Evolutionary conservation across 2,797 vertebrate genomes (phyloP).

Genomic region (Sebastes itinus): DNA sequence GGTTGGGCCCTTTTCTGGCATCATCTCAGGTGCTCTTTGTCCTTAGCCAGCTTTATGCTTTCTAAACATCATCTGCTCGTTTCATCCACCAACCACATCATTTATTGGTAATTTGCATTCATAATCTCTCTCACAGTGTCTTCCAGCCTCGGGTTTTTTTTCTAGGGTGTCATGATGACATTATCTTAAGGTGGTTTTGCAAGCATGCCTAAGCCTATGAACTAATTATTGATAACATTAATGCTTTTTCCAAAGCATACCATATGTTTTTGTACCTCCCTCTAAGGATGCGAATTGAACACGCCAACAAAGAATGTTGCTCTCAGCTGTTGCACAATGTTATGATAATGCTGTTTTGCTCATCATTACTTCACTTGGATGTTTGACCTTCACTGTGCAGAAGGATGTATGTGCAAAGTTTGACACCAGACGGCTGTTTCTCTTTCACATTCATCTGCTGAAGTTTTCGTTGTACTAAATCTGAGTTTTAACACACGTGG

Average conservation of each 20-base stretch:
- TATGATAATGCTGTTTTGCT: background rate
- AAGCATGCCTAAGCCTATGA: background rate
- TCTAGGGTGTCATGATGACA: background rate
- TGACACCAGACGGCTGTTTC: background rate
- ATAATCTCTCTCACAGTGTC: background rate
- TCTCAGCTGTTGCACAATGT: background rate
- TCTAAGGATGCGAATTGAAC: background rate
- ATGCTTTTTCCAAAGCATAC: background rate
- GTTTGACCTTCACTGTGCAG: background rate
- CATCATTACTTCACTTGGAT: background rate
- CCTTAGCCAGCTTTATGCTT: background rate
- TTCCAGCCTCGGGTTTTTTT: constrained; percentile 1
- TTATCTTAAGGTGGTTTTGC: constrained; percentile 8
- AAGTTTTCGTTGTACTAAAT: background rate
- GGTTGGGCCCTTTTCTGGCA: background rate
- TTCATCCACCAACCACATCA: background rate
- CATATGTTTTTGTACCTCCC: background rate
- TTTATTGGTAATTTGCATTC: constrained; percentile 25
- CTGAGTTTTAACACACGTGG: background rate
- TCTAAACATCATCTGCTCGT: constrained; percentile 1
- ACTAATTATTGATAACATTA: background rate
- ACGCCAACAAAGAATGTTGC: background rate
- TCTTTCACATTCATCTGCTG: background rate
- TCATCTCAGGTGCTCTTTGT: constrained; percentile 4
- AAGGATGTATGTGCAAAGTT: background rate